Conservation (phyloP, 2,888 invertebrate genomes). For the Synergus laeviventris region DNA sequence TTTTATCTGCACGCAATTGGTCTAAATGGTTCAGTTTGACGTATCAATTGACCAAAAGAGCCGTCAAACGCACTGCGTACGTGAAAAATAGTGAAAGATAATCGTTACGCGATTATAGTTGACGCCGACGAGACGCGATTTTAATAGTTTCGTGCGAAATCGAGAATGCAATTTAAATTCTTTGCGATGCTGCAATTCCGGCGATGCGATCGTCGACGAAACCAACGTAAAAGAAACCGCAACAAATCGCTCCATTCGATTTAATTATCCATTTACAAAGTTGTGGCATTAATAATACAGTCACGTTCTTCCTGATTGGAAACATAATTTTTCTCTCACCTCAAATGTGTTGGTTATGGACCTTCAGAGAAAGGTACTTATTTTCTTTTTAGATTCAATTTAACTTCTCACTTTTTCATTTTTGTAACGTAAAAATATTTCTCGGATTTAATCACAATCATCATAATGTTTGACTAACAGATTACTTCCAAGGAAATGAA, state of each 20-base stretch:
- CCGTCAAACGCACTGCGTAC: slow-evolving; percentile 8
- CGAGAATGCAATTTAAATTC: slow-evolving; percentile 35
- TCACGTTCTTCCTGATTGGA: slow-evolving; percentile 25
- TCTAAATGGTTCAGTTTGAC: slow-evolving; percentile 7
- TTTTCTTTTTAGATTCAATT: not conserved
- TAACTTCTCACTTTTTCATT: not conserved
- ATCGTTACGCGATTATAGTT: slow-evolving; percentile 27
- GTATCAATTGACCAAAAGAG: slow-evolving; percentile 19
- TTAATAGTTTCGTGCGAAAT: slow-evolving; percentile 35
- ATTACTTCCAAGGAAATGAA: not conserved
- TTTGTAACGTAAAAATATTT: not conserved
- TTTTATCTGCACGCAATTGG: not conserved
- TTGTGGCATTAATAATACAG: slow-evolving; percentile 19
- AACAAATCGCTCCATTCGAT: slow-evolving; percentile 34
- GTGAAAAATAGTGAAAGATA: slow-evolving; percentile 26
- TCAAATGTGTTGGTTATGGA: slow-evolving; percentile 21
- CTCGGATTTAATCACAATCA: not conserved
- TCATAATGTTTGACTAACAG: not conserved
- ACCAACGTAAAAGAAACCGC: slow-evolving; percentile 35
- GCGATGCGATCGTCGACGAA: slow-evolving; percentile 22
- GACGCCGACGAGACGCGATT: slow-evolving; percentile 37
- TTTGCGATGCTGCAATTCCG: slow-evolving; percentile 30
- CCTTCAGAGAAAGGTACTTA: slow-evolving; percentile 3
- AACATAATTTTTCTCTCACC: slow-evolving; percentile 15
- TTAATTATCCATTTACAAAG: slow-evolving; percentile 33